Percentiles rank a stretch among this genome's conserved stretches.
Conservation (phyloP, 2,113 vertebrate species). For the Catharus bicknelli region DNA sequence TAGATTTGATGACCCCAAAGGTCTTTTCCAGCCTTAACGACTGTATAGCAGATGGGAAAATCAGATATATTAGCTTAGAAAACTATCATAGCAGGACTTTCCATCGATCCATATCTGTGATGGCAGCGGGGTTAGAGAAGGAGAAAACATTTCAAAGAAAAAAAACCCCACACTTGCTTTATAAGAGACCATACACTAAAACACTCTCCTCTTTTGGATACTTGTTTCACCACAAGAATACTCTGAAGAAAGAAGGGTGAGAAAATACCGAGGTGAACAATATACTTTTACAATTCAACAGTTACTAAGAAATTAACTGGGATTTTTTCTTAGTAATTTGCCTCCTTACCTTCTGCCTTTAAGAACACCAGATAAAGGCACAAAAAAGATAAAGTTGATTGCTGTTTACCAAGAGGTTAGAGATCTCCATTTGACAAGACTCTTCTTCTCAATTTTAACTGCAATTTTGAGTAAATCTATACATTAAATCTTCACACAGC, state of each 20-base stretch:
- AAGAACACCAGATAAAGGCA: neutral
- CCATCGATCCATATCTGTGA: neutral
- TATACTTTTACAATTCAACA: neutral
- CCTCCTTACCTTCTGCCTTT: neutral
- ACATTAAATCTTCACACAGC: neutral
- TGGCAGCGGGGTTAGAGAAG: neutral
- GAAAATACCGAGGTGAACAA: neutral
- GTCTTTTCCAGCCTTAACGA: neutral
- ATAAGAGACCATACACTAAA: neutral
- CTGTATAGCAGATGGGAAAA: neutral
- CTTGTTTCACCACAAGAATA: neutral
- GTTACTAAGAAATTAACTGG: neutral
- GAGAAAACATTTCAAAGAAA: neutral
- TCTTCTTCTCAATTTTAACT: neutral
- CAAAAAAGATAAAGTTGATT: neutral
- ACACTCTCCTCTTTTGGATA: neutral
- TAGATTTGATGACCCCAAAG: neutral
- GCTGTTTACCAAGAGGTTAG: neutral
- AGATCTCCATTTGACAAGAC: neutral
- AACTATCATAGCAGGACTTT: neutral
- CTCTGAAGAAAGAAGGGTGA: neutral
- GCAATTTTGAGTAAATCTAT: neutral
- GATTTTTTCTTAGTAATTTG: neutral
- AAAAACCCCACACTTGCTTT: neutral
- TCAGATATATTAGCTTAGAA: neutral